These are phyloP conservation scores for Acleris emargana DNA, from an alignment of 2,888 invertebrate genomes.

Conservation along the genomic window DNA sequence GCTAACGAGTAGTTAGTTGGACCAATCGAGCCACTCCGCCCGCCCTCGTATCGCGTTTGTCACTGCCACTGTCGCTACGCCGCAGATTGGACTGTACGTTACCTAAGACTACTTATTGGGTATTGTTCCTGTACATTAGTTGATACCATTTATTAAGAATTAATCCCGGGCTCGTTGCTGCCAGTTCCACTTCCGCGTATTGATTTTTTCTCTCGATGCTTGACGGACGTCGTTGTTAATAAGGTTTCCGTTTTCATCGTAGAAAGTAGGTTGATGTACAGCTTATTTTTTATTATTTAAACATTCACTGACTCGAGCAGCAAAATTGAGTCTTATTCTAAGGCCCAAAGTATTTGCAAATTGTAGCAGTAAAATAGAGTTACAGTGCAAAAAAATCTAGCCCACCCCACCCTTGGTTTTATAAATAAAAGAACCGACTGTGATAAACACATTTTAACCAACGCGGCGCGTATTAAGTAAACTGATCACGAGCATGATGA, in stretches of 20 bases:
- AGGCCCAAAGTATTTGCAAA: too few species aligned
- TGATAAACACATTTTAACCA: too few species aligned
- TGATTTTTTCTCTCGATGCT: slow-evolving; percentile 1
- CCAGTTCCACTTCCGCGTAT: slow-evolving; percentile 6
- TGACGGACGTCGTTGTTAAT: slow-evolving; percentile 2
- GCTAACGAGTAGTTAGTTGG: too few species aligned
- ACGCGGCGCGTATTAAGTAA: too few species aligned
- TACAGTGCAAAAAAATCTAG: too few species aligned
- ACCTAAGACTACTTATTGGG: neutral
- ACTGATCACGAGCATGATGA: too few species aligned
- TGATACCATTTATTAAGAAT: slow-evolving; percentile 14
- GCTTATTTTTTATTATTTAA: too few species aligned
- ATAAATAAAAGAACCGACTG: too few species aligned
- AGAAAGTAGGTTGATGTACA: neutral
- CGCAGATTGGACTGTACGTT: slow-evolving; percentile 13
- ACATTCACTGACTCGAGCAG: too few species aligned
- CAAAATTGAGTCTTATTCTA: too few species aligned
- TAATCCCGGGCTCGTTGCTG: slow-evolving; percentile 18
- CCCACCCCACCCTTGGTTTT: too few species aligned
- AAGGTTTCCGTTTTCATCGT: neutral
- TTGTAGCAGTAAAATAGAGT: too few species aligned
- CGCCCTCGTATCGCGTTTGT: neutral
- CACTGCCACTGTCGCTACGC: slow-evolving; percentile 1
- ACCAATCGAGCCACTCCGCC: neutral
- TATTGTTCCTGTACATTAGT: slow-evolving; percentile 4